Evolutionary conservation across 2,888 invertebrate species (phyloP), one percentile per base, ranked within the genome.

Genomic region (Operophtera brumata): DNA sequence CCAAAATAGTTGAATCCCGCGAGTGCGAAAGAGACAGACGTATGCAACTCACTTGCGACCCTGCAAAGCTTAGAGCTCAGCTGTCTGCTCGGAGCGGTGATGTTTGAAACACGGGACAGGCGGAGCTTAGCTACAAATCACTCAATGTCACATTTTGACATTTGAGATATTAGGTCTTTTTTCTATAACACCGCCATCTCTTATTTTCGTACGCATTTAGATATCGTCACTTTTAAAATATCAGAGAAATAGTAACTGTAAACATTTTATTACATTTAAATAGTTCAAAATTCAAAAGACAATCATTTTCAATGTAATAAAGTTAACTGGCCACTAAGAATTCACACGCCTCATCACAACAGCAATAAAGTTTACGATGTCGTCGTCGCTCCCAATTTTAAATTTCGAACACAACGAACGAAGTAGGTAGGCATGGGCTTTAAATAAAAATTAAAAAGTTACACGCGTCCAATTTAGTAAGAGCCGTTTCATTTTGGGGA

Each of bases 91-190:
- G 75, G 80, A 80, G 86, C 89, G 86, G 86, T 90, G 90, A 90
- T 90, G 91, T 90, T 91, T 91, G 90, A 90, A 91, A 91, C 91
- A 86, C 88, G 85, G 90, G 91, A 91, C 91, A 90, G 91, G 91
- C 90, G 91, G 91, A 86, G 91, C 91, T 89, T 89, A 90, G 88
- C 90, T 84, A 90, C 91, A 91, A 91, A 91, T 91, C 91, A 91
- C 90, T 91, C 91, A 91, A 85, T 87, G 91, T 91, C 91, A 90
- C 88, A 84, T 90, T 91, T 91, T 91, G 91, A 91, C 91, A 87
- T 88, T 89, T 89, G 90, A 90, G 91, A 91, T 91, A 91, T 91
- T 91, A 91, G 86, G 84, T 90, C 84, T 90, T 91, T 90, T 91
- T 88, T 87, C 86, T 89, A 86, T 86, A 87, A 86, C 82, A 77